Base-by-base conservation (phyloP, 2,797 vertebrate genomes). In the Danio kyathit region DNA sequence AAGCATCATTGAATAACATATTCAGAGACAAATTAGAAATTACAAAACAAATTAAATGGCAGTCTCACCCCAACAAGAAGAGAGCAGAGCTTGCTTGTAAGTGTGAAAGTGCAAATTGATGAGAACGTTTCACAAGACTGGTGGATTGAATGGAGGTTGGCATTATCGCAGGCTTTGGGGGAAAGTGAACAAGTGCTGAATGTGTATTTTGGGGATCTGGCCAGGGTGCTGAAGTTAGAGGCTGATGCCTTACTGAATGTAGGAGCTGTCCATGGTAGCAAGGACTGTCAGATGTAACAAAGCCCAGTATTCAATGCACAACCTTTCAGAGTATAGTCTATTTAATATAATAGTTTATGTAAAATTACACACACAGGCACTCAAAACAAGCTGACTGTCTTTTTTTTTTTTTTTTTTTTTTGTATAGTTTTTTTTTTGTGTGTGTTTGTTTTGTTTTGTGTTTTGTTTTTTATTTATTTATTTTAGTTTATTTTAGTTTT, bases 171-270 rank as follows among this genome's bases (percentile, higher is more conserved):
- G 21, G n/a, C 17, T 29, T 4, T 63, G 8, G 48, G 71, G 29
- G 4, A 51, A 38, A 63, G 4, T 61, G 46, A 63, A 29, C 43
- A 60, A 49, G 44, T 5, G 3, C 52, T 57, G 12, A 40, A 40
- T 29, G 9, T 38, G 7, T 52, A 10, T 56, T 8, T 13, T 10
- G 0, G 2, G 78, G 70, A 65, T 40, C 70, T 80, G 49, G 9
- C 78, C 78, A 41, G 10, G 69, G 78, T 80, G 60, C 78, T 80
- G 60, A 80, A 73, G 6, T 49, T 16, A 4, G 3, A 72, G 38
- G 44, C 46, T 19, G 5, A 11, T 2, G 16, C 19, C 4, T 19
- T 12, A 8, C 13, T 73, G 14, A 64, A 12, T 13, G 38, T 46
- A 29, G 59, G 69, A 73, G 41, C 69, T 65, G 49, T 80, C 67